These are phyloP conservation scores for Coptotermes formosanus DNA, from an alignment of 1,140 invertebrate genomes.

Conservation along the genomic window DNA sequence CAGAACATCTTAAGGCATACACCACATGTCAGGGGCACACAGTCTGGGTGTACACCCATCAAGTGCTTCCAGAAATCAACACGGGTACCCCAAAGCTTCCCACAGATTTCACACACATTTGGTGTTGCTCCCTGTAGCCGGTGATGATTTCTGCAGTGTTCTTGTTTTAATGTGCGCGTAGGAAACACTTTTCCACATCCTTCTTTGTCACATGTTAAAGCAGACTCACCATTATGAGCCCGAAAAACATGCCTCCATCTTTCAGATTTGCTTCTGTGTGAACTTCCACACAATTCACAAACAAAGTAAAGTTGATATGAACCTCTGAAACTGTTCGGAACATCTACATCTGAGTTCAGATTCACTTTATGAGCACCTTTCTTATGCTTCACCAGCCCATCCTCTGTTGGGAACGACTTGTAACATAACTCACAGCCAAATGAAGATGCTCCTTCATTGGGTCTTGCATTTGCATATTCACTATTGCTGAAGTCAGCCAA, in stretches of 20 bases:
- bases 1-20: conserved; percentile 56
- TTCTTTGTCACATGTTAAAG: conserved; percentile 46
- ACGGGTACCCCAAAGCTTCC: conserved; percentile 55
- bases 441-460: neutral
- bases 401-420: conserved; percentile 52
- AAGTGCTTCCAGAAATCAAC: conserved; percentile 59
- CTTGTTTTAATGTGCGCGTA: conserved; percentile 49
- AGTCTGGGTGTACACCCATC: conserved; percentile 56
- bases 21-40: conserved; percentile 55
- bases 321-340: neutral
- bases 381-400: conserved; percentile 53
- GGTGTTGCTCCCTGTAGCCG: conserved; percentile 50
- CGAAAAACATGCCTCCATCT: conserved; percentile 54
- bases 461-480: neutral
- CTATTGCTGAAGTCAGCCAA: neutral
- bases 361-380: conserved; percentile 43
- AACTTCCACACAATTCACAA: conserved; percentile 54
- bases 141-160: conserved; percentile 51
- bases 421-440: conserved; percentile 30
- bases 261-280: conserved; percentile 54
- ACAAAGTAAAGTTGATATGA: conserved; percentile 51
- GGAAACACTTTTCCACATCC: conserved; percentile 55
- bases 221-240: conserved; percentile 47
- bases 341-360: neutral
- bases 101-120: conserved; percentile 54